Evolutionary conservation across 2,888 invertebrate species (phyloP).

Genomic region (Auanema sp.): DNA sequence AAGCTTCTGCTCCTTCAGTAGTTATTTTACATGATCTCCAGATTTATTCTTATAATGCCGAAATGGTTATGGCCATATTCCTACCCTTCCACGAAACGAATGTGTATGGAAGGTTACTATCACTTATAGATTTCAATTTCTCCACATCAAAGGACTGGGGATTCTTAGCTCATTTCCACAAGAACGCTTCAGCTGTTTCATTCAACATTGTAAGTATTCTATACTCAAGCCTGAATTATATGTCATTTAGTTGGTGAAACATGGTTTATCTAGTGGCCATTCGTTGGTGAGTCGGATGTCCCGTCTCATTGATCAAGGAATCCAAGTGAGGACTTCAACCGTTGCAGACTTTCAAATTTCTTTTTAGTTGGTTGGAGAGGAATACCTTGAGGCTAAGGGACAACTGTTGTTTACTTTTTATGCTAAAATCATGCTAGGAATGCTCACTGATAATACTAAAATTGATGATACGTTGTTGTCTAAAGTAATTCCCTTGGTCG

Average conservation of each 20-base stretch:
- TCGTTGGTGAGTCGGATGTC: slow-evolving; percentile 36
- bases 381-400: slow-evolving; percentile 63
- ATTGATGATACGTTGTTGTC: slow-evolving; percentile 73
- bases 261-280: slow-evolving; percentile 33
- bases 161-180: slow-evolving; percentile 59
- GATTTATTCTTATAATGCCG: slow-evolving; percentile 84
- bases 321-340: slow-evolving; percentile 20
- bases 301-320: slow-evolving; percentile 33
- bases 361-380: slow-evolving; percentile 33
- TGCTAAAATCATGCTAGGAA: slow-evolving; percentile 76
- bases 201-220: slow-evolving; percentile 30
- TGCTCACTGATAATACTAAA: slow-evolving; percentile 71
- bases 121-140: slow-evolving; percentile 73
- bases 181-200: slow-evolving; percentile 46
- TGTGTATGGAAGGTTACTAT: slow-evolving; percentile 80
- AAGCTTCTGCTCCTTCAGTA: not conserved
- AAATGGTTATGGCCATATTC: slow-evolving; percentile 78
- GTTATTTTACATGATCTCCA: slow-evolving; percentile 69
- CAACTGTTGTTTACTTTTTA: slow-evolving; percentile 81
- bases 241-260: slow-evolving; percentile 29
- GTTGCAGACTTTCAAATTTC: slow-evolving; percentile 1
- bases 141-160: slow-evolving; percentile 64
- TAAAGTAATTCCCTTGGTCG: slow-evolving; percentile 54
- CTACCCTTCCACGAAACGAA: slow-evolving; percentile 91
- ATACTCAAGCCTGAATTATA: not conserved